Base-by-base conservation (phyloP, 2,113 vertebrate species). In the Parotia lawesii region DNA sequence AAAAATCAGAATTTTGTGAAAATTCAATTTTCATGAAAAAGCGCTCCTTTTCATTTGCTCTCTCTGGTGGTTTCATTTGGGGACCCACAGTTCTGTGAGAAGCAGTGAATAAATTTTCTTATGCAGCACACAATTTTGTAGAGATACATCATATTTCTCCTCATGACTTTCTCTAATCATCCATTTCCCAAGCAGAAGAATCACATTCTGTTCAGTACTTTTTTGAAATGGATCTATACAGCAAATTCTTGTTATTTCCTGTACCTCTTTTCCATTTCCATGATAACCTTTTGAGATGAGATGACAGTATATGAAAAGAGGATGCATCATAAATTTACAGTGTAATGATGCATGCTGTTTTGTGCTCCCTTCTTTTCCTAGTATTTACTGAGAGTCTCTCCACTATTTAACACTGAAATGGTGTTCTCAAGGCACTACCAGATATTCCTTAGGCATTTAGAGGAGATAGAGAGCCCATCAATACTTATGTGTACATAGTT, bases 161-260 rank as follows among this genome's bases (percentile, higher is more conserved):
- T 90, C 79, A 48, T 48, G 48, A 48, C 48, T 48, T 48, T 48
- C 48, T 48, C 24, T 48, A 83, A 19, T 80, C 60, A 72, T 42
- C 85, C 47, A 3, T 80, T 93, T 92, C 81, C 65, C 60, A 80
- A 88, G 88, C 42, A 92, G 45, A 66, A 29, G 79, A 76, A 77
- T 86, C 64, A 35, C 35, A 80, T 54, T 90, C 66, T 88, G 67
- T 58, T 90, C 56, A 62, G 58, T 70, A 29, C 47, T 71, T 93
- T 91, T 71, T 77, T 88, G 67, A 86, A 90, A 76, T 2, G 1
- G 64, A 51, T 70, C 64, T 84, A 58, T 42, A 37, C 33, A 47
- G 64, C 21, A 83, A 47, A 93, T 83, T 83, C 88, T 70, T 80
- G 85, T 74, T 94, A 92, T 88, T 80, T 54, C 54, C 88, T 86